phyloP scores from a whole-genome alignment of 37 sponge, comb jelly and placozoan genomes.

The Theonella swinhoei region DNA sequence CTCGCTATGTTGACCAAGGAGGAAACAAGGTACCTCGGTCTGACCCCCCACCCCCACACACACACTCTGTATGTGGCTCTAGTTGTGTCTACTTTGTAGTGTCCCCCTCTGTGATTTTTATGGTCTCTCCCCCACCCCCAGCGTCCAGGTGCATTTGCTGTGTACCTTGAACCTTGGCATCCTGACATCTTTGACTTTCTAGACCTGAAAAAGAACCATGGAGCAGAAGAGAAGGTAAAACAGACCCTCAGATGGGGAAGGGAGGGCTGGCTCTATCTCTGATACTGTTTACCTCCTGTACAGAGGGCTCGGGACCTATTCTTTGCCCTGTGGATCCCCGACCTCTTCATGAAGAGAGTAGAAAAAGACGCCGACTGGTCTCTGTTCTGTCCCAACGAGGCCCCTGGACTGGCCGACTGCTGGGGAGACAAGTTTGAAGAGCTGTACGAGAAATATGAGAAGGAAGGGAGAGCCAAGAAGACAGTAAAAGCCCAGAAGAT shows the following conservation, averaged over 20 bases:
- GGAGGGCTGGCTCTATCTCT: background rate
- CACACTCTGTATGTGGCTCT: background rate
- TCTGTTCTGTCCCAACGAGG: constrained; percentile 97
- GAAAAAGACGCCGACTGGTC: constrained; percentile 89
- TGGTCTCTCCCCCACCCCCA: constrained; percentile 4
- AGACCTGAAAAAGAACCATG: constrained; percentile 97
- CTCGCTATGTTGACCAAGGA: constrained; percentile 98
- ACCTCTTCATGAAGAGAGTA: constrained; percentile 97
- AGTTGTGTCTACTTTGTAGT: background rate
- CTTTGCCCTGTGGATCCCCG: constrained; percentile 97
- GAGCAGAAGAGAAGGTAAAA: constrained; percentile 90
- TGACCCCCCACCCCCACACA: too few relatives aligned
- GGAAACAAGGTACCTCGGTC: constrained; percentile 95
- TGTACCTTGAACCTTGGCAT: constrained; percentile 99
- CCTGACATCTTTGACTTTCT: constrained; percentile 95
- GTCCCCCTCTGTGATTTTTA: background rate
- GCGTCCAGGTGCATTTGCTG: constrained; percentile 99
- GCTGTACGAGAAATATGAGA: constrained; percentile 90
- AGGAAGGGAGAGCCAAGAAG: constrained; percentile 73
- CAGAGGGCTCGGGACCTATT: constrained; percentile 96
- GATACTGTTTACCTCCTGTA: background rate
- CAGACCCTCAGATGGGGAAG: background rate
- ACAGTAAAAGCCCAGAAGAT: constrained; percentile 93
- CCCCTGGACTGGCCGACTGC: constrained; percentile 88
- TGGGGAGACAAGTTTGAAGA: constrained; percentile 98